phyloP scores from a whole-genome alignment of 2,113 vertebrate genomes.

The Xiphias gladius region DNA sequence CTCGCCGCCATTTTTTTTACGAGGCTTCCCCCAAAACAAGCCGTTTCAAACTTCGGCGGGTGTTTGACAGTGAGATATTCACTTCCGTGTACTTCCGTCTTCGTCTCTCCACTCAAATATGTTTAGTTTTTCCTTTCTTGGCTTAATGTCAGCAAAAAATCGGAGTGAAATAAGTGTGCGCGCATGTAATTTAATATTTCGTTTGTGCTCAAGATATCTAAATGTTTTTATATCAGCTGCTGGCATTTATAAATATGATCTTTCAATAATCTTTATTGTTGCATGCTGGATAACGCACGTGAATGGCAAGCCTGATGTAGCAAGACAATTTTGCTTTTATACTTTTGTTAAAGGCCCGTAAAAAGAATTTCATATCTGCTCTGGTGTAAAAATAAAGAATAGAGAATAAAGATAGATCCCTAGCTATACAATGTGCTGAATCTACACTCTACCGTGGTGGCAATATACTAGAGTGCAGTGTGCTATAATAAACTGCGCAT shows the following conservation, averaged over 20 bases:
- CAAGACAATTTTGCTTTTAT: neutral
- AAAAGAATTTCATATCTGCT: too few relatives aligned
- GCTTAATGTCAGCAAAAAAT: neutral
- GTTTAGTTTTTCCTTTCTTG: neutral
- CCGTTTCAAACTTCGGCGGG: slow-evolving; percentile 56
- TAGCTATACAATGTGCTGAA: too few relatives aligned
- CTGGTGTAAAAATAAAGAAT: too few relatives aligned
- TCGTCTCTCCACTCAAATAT: neutral
- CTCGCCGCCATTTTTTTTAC: slow-evolving; percentile 56
- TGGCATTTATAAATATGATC: neutral
- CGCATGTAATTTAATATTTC: neutral
- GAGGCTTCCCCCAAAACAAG: neutral
- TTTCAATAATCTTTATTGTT: neutral
- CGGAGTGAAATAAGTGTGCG: neutral
- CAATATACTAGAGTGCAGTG: too few relatives aligned
- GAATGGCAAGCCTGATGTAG: neutral
- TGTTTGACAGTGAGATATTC: neutral
- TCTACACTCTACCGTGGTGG: too few relatives aligned
- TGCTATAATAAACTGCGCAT: too few relatives aligned
- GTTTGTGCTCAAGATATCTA: neutral
- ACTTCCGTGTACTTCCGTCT: slow-evolving; percentile 15
- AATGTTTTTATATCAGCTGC: neutral
- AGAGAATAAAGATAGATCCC: too few relatives aligned
- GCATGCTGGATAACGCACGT: neutral
- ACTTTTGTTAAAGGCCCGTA: too few relatives aligned